These are phyloP conservation scores for Zosterops pallidus DNA, from an alignment of 2,113 vertebrate species.

Conservation along the genomic window DNA sequence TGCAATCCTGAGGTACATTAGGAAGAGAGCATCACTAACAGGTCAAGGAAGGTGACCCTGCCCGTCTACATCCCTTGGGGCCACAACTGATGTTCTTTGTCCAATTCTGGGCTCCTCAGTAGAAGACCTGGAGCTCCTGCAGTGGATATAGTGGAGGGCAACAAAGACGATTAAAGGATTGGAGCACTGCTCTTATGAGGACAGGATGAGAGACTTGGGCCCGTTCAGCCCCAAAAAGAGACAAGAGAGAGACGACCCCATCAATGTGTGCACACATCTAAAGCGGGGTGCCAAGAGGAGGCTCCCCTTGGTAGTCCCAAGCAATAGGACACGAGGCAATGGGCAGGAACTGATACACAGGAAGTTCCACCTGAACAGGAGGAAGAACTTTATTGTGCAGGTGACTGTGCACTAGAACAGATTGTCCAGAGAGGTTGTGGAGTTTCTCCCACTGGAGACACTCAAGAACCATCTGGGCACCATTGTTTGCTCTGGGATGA, in stretches of 20 bases:
- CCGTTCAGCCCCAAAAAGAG: background rate
- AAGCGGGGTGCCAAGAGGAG: background rate
- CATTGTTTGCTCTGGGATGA: background rate
- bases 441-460: background rate
- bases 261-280: rapidly evolving
- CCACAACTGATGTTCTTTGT: rapidly evolving
- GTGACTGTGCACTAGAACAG: background rate
- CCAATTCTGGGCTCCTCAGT: background rate
- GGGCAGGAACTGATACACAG: background rate
- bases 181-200: background rate
- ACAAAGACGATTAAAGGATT: rapidly evolving
- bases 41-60: background rate
- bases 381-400: background rate
- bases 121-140: background rate
- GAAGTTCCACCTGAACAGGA: background rate
- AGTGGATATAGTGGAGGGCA: background rate
- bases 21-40: background rate
- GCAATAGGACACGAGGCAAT: rapidly evolving
- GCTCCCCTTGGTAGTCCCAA: background rate
- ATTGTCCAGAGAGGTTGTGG: background rate
- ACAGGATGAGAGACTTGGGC: background rate
- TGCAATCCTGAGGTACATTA: background rate
- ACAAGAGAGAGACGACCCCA: rapidly evolving
- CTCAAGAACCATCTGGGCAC: background rate
- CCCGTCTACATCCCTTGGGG: background rate